Conservation (phyloP, 1,140 invertebrate species). For the Vanessa atalanta region DNA sequence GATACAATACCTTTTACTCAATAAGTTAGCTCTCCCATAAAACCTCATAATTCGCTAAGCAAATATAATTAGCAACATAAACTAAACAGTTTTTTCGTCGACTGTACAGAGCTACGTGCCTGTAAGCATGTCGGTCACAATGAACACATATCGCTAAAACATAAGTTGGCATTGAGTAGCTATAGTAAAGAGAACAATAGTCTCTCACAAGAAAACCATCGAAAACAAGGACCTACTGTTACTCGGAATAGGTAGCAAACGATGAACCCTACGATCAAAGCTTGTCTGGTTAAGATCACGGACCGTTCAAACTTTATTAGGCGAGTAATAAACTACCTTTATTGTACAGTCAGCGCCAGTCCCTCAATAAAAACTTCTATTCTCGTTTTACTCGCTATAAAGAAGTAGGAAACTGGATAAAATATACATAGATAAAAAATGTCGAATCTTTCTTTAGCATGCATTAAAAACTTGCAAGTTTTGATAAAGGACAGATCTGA, state of each 20-base stretch:
- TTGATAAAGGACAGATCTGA: too few relatives aligned
- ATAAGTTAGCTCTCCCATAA: background rate
- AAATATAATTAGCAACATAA: slow-evolving; percentile 16
- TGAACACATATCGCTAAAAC: slow-evolving; percentile 48
- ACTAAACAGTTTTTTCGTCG: slow-evolving; percentile 30
- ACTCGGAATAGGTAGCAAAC: slow-evolving; percentile 48
- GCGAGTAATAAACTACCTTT: slow-evolving; percentile 34
- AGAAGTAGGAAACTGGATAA: background rate
- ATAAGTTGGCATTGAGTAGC: slow-evolving; percentile 33
- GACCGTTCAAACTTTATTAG: slow-evolving; percentile 39
- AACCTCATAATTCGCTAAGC: slow-evolving; percentile 17
- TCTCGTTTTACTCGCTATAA: slow-evolving; percentile 21
- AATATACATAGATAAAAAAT: too few relatives aligned
- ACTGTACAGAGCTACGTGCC: slow-evolving; percentile 58
- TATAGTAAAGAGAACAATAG: slow-evolving; percentile 56
- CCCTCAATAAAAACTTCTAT: slow-evolving; percentile 22
- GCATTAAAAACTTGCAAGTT: too few relatives aligned
- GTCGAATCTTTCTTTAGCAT: too few relatives aligned
- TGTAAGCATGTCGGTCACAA: slow-evolving; percentile 52
- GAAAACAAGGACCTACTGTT: slow-evolving; percentile 66
- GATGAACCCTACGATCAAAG: slow-evolving; percentile 41
- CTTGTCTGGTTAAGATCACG: slow-evolving; percentile 45
- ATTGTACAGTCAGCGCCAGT: slow-evolving; percentile 27
- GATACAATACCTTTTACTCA: slow-evolving; percentile 19
- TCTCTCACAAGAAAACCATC: slow-evolving; percentile 45